Evolutionary conservation across 2,797 vertebrate species (phyloP).

Genomic region (Pantherophis vulpinus): DNA sequence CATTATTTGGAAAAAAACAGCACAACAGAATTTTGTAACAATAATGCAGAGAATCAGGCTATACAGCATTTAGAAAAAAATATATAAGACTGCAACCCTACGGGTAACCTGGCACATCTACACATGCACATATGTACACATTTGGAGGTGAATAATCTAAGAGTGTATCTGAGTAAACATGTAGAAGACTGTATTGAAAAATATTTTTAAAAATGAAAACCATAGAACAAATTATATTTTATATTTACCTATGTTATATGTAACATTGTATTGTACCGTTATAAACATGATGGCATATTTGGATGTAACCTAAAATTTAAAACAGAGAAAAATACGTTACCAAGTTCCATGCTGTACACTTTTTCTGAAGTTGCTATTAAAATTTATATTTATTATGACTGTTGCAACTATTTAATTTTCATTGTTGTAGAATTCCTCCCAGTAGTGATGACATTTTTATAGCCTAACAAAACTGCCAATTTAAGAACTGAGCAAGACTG

Average conservation of each 20-base stretch:
- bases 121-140: neutral
- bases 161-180: neutral
- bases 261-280: slow-evolving; percentile 84
- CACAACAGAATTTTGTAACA: neutral
- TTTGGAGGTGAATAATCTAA: neutral
- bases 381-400: neutral
- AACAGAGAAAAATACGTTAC: slow-evolving; percentile 9
- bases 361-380: neutral
- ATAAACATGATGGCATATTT: slow-evolving; percentile 82
- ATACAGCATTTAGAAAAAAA: neutral
- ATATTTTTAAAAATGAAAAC: neutral
- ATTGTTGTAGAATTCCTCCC: neutral
- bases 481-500: neutral
- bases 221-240: neutral
- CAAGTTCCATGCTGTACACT: neutral
- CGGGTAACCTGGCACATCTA: neutral
- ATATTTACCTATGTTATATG: slow-evolving; percentile 74
- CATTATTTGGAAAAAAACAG: neutral
- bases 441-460: neutral
- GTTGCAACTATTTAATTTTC: neutral
- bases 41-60: neutral
- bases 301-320: slow-evolving; percentile 73
- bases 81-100: neutral
- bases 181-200: neutral
- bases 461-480: neutral